Evolutionary conservation across 2,888 invertebrate species (phyloP), one percentile per base, ranked within the genome.

Genomic region (Xylocampa areola): DNA sequence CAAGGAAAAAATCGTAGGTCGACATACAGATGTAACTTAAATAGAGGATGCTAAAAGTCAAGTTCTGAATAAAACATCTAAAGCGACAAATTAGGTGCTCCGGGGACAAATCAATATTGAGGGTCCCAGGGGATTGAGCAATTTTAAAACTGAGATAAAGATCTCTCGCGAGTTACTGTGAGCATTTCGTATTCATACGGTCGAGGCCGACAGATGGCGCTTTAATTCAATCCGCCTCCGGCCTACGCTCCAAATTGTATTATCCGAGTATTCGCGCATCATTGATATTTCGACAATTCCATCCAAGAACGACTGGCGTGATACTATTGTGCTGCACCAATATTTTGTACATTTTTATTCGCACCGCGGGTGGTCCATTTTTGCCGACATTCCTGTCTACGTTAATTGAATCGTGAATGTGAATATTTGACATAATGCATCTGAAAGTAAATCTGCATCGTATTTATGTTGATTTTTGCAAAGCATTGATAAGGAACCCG

Each of bases 121-220:
- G 81, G 80, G 80, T 82, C 92, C 87, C 87, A 80, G 78, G 92
- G 92, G 92, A 90, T 88, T 88, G 90, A 87, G 87, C 90, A 87
- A 91, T 92, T 93, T 93, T 92, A 93, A 94, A 94, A 94, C 92
- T 90, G 90, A 91, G 93, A 94, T 92, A 92, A 91, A 89, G 90
- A 92, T 92, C 92, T 87, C 81, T 84, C 81, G 84, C 87, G 85
- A 86, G 86, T 85, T 74, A 88, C 88, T 85, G 88, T 88, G 85
- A 89, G 91, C 87, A 91, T 91, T 92, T 89, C 87, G 91, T 89
- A 93, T 93, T 94, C 92, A 92, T 91, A 92, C 91, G 88, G 87
- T 76, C 88, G 87, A 85, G 87, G 82, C 83, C 89, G 93, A 89
- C 94, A 94, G 94, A 94, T 94, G 94, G 89, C 88, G 85, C 88